Evolutionary conservation across 1,140 invertebrate species (phyloP), one percentile per base, ranked within the genome.

Genomic region (Brachionus calyciflorus): DNA sequence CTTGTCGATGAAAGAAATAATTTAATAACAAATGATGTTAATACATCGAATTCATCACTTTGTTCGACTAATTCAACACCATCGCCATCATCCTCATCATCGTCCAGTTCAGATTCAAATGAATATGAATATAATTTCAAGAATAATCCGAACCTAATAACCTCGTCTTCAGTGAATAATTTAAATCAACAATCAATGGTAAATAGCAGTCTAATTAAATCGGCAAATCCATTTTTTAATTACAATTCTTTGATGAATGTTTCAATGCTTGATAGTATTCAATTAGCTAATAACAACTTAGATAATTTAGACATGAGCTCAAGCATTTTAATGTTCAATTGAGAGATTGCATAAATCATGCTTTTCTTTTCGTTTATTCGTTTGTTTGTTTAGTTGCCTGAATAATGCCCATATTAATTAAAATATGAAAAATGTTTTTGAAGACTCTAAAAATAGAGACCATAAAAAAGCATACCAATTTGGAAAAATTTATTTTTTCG

Each of bases 311-410:
- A 73, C 24, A 73, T 73, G 69, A 73, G 51, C 69, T 51, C 69
- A 49, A 73, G 69, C 46, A 73, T 73, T 51, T 24, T 73, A 9
- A 73, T 73, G 69, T 73, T 73, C 24, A 73, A 73, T 73, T 73
- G 41, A 17, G 19, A 1, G 17, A 21, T 63, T 63, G n/a, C n/a
- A n/a, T n/a, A n/a, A n/a, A n/a, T n/a, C n/a, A n/a, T n/a, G n/a
- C n/a, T n/a, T n/a, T n/a, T n/a, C n/a, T n/a, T n/a, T n/a, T n/a
- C n/a, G n/a, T n/a, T n/a, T n/a, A n/a, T n/a, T n/a, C n/a, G n/a
- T n/a, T n/a, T n/a, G n/a, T n/a, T n/a, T n/a, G n/a, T n/a, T n/a
- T n/a, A n/a, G n/a, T n/a, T n/a, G n/a, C n/a, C n/a, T n/a, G n/a
- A n/a, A n/a, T n/a, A n/a, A n/a, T n/a, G n/a, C n/a, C n/a, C n/a